Conservation (phyloP, 2,113 vertebrate species). For the Semicossyphus pulcher region DNA sequence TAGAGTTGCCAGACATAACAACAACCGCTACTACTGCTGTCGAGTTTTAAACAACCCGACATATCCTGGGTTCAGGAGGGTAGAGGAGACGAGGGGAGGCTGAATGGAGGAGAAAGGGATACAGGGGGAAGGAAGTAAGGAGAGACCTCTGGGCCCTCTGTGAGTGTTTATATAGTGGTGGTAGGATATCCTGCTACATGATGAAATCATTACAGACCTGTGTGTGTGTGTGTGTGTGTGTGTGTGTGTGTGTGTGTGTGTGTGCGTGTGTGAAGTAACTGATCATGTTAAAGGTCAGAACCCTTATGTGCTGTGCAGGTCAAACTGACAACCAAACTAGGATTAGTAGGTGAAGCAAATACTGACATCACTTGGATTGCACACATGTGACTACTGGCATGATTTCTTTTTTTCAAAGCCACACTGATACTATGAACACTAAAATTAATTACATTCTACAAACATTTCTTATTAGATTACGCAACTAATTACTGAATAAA, state of each 20-base stretch:
- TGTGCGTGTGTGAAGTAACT: slow-evolving; percentile 21
- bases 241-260: slow-evolving; percentile 20
- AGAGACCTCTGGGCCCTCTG: slow-evolving; percentile 45
- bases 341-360: too few species aligned
- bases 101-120: slow-evolving; percentile 11
- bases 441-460: too few species aligned
- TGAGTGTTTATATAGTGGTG: slow-evolving; percentile 65
- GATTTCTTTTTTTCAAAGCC: too few species aligned
- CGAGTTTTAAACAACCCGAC: slow-evolving; percentile 19
- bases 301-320: not conserved
- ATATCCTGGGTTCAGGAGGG: slow-evolving; percentile 25
- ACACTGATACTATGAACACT: too few species aligned
- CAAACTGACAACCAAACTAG: not conserved
- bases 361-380: too few species aligned
- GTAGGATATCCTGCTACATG: slow-evolving; percentile 76
- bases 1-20: not conserved
- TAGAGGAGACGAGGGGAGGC: slow-evolving; percentile 9
- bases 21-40: not conserved
- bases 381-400: too few species aligned
- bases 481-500: too few species aligned
- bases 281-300: slow-evolving; percentile 37
- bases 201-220: slow-evolving; percentile 61
- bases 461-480: too few species aligned
- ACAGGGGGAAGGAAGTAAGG: slow-evolving; percentile 34
- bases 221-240: not conserved